Base-by-base conservation (phyloP, 1,140 invertebrate species). In the Apolygus lucorum region DNA sequence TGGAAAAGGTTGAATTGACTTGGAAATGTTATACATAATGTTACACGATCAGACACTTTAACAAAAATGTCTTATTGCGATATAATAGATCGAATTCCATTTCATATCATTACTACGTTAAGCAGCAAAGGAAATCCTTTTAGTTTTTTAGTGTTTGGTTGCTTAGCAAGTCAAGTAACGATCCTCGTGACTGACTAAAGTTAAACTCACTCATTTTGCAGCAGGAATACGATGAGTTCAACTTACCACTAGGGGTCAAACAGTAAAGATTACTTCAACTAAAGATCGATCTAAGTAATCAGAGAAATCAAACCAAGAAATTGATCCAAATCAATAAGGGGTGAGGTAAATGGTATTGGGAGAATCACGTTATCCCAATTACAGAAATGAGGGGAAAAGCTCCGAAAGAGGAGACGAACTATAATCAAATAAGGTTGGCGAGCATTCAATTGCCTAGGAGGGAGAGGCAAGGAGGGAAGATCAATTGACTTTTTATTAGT, bases 401-500 rank as follows among this genome's bases (percentile, higher is more conserved):
- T 42, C 34, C 4, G 17, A 24, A 59, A 22, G 54, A 59, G 54
- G 13, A 59, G 54, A 21, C 54, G 22, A 59, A 59, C 54, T 59
- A 24, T 59, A 59, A 59, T 59, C 54, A 59, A 59, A 59, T 59
- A 59, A 59, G 54, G 54, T 59, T 17, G 22, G 54, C 8, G 54
- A 59, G 22, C 54, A 59, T 59, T 59, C 54, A 59, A 59, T 59
- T 59, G 54, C 54, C 54, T 4, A 59, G 54, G 22, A 59, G 54
- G 54, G 11, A 59, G 22, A 21, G 22, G 54, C 11, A 21, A 17
- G 34, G 22, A 24, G 54, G 54, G 54, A 24, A 17, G 11, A 59
- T 59, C 54, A 59, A 59, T 59, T 24, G 54, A 59, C 54, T 59
- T 59, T 59, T 59, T 59, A 59, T 59, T 59, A 59, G 54, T 59